Evolutionary conservation across 2,797 vertebrate species (phyloP), one percentile per base, ranked within the genome.

Genomic region (Mus caroli): DNA sequence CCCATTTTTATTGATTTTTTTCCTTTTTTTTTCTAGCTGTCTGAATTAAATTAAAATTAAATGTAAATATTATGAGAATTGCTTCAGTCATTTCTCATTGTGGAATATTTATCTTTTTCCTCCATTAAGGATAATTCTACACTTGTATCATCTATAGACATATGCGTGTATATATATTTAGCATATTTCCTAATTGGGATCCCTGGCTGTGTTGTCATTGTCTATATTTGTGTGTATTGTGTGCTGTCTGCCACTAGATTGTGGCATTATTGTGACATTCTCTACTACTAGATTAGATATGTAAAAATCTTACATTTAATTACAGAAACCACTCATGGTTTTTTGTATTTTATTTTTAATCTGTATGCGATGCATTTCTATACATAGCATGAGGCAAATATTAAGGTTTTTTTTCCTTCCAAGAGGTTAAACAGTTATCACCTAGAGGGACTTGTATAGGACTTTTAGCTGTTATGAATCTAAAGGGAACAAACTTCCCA

Each of bases 281-380:
- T 54, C 9, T 15, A 10, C 19, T 7, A 91, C 19, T 64, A 67
- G 46, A 91, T 62, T 88, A 76, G 94, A 82, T 90, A 90, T 22
- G 4, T 96, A 82, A 88, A 88, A 56, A 85, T 69, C 24, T 34
- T 93, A 82, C 90, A 80, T 91, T 79, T 94, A 90, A 52, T 85
- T 78, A 6, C 46, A 88, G 71, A 90, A 96, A 88, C 78, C 28
- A 91, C 92, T 73, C 12, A 6, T 54, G 62, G 60, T 50, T 88
- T 94, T 79, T 62, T 64, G 78, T 88, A 93, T 89, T 86, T 60
- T 20, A 85, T 92, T 93, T 95, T 96, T 94, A 89, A 89, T 91
- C n/a, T 92, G 85, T 34, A 78, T 91, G 64, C 28, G 84, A 79
- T 95, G 91, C 31, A 24, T 89, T 91, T 96, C 91, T 87, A 79